Evolutionary conservation across 1,140 invertebrate species (phyloP), one percentile per base, ranked within the genome.

Genomic region (Hylaeus volcanicus): DNA sequence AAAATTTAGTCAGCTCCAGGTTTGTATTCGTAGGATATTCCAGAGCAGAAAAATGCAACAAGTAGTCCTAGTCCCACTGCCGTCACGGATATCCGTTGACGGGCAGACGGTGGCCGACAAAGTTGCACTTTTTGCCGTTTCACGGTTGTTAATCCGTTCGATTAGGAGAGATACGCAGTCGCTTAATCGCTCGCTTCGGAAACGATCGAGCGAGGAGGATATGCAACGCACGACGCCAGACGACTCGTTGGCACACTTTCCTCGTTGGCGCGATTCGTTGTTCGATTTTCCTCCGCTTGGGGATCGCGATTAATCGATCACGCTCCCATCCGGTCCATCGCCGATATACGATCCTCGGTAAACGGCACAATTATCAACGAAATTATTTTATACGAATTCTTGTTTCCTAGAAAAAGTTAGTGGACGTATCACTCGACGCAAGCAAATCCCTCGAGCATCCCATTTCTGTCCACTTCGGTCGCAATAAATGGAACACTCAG

Each of bases 161-260:
- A 79, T 82, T 82, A 82, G 43, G 45, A 56, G 68, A 81, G 6
- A 53, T 37, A 58, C 55, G 68, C 15, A 26, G 9, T 45, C 56
- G 58, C 45, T 5, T 43, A 26, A 74, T 68, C 64, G 78, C 83
- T 69, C 71, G 60, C n/a, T 43, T 56, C 43, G 41, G 37, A 60
- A 60, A 48, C 51, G 43, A 14, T 15, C 43, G 69, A 53, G 53
- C 58, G 53, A 14, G 9, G 6, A 76, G 68, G 71, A 88, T 82
- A 70, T 78, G 83, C 79, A 74, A 66, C 76, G 68, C 71, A 63
- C 64, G 76, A 63, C 58, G 88, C 86, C 86, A 88, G 88, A 89
- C 89, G 89, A 43, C 61, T 93, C 89, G 87, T 82, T 91, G 92
- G 86, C 92, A 92, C 89, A 92, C 92, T 93, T 93, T 92, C 90